Base-by-base conservation (phyloP, 2,888 invertebrate species). In the Sipha maydis region DNA sequence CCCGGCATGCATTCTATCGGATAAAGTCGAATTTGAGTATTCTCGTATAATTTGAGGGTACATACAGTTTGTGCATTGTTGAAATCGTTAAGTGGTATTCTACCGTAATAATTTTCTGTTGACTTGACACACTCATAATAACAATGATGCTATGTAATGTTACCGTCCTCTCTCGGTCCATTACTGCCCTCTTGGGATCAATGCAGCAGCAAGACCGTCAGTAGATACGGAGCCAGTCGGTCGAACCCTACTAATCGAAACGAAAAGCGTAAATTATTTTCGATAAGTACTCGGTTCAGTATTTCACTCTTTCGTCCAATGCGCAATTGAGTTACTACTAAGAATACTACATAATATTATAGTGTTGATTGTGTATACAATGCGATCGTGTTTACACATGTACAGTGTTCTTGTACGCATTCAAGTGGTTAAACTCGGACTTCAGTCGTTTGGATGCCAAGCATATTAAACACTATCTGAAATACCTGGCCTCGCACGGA, bases 121-220 rank as follows among this genome's bases (percentile, higher is more conserved):
- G 83, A 75, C 83, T 84, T 75, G 83, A 84, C 83, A 83, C 71
- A 71, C 83, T 83, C 83, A 19, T 75, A 54, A 56, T 56, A 83
- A 34, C 14, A 34, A 56, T 25, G n/a, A 48, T 2, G 71, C 48
- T n/a, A 34, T 83, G 48, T 79, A 41, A 38, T 31, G 69, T 67
- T 21, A n/a, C 69, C 67, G 14, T 38, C 28, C 28, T 41, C 67
- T 48, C 21, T 41, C 41, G 82, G 69, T 67, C 82, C 28, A 69
- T 69, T 69, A 69, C 41, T 77, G 25, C 17, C 73, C 71, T 54
- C 73, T 54, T 28, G 83, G 73, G 83, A 54, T 54, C 31, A 83
- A 83, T 73, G 31, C 21, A n/a, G 17, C 31, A n/a, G 17, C 34
- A 38, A 80, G 61, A 80, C 80, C 61, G 38, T 80, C n/a, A 25